A percentile compares a stretch with the other conserved stretches of the same genome.
Evolutionary conservation across 2,113 vertebrate species (phyloP).

Genomic region (Stigmatopora nigra): DNA sequence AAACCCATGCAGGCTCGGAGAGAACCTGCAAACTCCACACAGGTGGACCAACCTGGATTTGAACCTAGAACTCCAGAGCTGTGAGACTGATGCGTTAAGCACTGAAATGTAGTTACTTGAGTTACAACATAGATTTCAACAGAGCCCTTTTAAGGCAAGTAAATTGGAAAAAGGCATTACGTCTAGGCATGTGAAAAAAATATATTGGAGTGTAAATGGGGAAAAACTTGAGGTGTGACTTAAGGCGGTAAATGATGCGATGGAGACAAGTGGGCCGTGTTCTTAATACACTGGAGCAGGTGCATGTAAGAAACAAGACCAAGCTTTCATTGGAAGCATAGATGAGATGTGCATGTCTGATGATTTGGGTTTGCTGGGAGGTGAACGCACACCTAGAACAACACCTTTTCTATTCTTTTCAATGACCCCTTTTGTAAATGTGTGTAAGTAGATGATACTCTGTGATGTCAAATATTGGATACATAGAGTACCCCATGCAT

Average conservation of each 20-base stretch:
- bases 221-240: neutral
- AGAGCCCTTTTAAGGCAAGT: neutral
- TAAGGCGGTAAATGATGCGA: conserved; percentile 24
- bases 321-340: conserved; percentile 47
- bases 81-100: too few relatives aligned
- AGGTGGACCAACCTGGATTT: too few relatives aligned
- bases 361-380: conserved; percentile 33
- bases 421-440: neutral
- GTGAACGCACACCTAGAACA: conserved; percentile 15
- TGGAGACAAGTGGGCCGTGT: conserved; percentile 22
- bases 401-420: conserved; percentile 7
- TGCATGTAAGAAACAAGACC: conserved; percentile 46
- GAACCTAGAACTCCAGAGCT: too few relatives aligned
- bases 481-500: neutral
- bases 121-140: neutral
- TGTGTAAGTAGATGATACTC: neutral
- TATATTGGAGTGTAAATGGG: neutral
- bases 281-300: conserved; percentile 46
- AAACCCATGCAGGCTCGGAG: too few relatives aligned
- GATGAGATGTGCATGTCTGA: conserved; percentile 42
- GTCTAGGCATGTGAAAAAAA: neutral
- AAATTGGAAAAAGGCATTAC: neutral
- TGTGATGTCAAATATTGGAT: neutral
- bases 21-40: too few relatives aligned
- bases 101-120: neutral